Evolutionary conservation across 2,888 invertebrate species (phyloP).

Genomic region (Mythimna pallens): DNA sequence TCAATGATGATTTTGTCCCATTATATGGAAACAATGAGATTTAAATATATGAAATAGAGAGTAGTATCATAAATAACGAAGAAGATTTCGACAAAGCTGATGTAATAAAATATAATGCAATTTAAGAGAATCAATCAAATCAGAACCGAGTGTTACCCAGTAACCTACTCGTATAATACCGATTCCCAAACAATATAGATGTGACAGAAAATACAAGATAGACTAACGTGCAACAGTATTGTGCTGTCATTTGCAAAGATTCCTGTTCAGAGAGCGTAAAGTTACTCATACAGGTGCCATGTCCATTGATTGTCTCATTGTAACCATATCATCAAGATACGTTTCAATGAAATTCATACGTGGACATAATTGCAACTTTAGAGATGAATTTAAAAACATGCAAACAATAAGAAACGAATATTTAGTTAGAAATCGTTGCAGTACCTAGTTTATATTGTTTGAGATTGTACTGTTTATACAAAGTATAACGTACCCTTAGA

Average conservation of each 20-base stretch:
- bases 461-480: not conserved
- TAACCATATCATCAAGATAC: constrained; percentile 29
- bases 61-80: not conserved
- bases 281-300: constrained; percentile 39
- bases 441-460: too few relatives aligned
- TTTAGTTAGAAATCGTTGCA: not conserved
- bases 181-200: constrained; percentile 1
- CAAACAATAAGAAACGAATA: constrained; percentile 20
- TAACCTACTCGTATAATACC: not conserved
- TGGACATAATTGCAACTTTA: constrained; percentile 8
- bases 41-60: not conserved
- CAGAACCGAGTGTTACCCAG: not conserved
- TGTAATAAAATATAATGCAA: not conserved
- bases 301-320: constrained; percentile 32
- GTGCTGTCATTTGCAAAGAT: constrained; percentile 51
- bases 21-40: not conserved
- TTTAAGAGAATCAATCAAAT: not conserved
- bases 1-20: not conserved
- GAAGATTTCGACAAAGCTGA: not conserved
- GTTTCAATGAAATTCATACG: constrained; percentile 13
- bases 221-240: constrained; percentile 5
- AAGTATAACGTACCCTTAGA: too few relatives aligned
- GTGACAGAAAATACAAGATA: constrained; percentile 7
- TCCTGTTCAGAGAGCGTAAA: constrained; percentile 83
- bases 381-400: not conserved